A percentile compares a stretch with the other conserved stretches of the same genome.
phyloP scores from a whole-genome alignment of 1,140 invertebrate genomes.

The Chionoecetes opilio region DNA sequence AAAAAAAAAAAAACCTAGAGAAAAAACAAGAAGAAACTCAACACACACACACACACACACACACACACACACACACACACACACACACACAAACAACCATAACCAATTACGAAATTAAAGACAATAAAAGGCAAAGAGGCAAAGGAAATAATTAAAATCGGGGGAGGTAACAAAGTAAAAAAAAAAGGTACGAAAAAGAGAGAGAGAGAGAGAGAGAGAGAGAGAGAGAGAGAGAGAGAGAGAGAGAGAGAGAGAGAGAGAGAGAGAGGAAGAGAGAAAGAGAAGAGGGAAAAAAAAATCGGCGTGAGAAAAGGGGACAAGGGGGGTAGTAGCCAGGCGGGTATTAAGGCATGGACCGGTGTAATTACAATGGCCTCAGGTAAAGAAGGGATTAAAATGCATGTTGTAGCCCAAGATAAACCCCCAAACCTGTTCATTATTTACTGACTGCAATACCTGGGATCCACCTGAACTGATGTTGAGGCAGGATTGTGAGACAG shows the following conservation, averaged over 20 bases:
- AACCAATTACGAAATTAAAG: slow-evolving; percentile 22
- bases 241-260: not conserved
- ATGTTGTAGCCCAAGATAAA: not conserved
- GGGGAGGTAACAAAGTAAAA: not conserved
- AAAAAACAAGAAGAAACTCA: not conserved
- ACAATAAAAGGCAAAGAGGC: slow-evolving; percentile 7
- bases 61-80: slow-evolving; percentile 18
- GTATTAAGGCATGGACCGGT: not conserved
- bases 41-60: not conserved
- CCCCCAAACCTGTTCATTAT: not conserved
- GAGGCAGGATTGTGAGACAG: not conserved
- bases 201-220: not conserved
- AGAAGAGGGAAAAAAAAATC: no score
- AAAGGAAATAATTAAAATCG: not conserved
- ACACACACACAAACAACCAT: slow-evolving; percentile 7
- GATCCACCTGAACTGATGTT: not conserved
- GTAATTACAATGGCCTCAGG: slow-evolving; percentile 4
- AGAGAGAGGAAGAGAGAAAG: not conserved
- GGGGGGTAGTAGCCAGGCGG: not conserved
- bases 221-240: not conserved
- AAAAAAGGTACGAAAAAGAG: not conserved
- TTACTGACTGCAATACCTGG: not conserved
- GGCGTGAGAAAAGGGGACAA: not conserved
- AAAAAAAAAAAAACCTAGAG: no score
- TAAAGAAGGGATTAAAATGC: not conserved